Percentiles rank a stretch among this genome's conserved stretches.
Conservation (phyloP, 2,888 invertebrate species). For the Drosophila yooni region DNA sequence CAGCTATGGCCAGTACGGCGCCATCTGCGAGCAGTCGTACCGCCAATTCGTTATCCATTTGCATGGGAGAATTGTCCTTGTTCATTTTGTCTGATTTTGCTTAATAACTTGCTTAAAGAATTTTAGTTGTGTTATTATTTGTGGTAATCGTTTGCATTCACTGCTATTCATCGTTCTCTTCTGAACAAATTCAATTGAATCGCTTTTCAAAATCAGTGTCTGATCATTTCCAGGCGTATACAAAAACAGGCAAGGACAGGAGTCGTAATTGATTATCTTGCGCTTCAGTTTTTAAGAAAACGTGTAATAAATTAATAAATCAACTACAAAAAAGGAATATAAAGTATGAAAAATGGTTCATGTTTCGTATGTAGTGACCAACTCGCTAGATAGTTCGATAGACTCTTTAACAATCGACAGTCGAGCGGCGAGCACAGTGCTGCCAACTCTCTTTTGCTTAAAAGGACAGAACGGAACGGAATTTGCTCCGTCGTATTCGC, state of each 20-base stretch:
- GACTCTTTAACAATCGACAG: constrained; percentile 8
- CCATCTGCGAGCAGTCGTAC: constrained; percentile 91
- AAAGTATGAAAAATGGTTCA: neutral
- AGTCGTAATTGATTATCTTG: neutral
- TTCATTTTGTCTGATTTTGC: constrained; percentile 55
- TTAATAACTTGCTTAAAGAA: neutral
- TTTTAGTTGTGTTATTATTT: neutral
- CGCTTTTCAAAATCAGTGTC: neutral
- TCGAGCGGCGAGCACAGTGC: neutral
- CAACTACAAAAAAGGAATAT: neutral
- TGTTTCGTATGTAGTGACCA: neutral
- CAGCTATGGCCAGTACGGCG: constrained; percentile 92
- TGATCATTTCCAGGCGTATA: neutral
- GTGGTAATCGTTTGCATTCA: neutral
- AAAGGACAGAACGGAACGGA: too few relatives aligned
- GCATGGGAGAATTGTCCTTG: constrained; percentile 81
- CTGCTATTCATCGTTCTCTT: neutral
- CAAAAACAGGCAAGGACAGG: neutral
- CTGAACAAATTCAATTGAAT: constrained; percentile 16
- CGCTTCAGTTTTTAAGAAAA: neutral
- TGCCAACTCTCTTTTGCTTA: neutral
- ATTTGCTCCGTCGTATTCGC: neutral
- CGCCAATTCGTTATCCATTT: constrained; percentile 92
- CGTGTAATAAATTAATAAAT: neutral
- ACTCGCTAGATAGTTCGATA: neutral